Conservation (phyloP, 2,797 vertebrate species). For the Coreius guichenoti region DNA sequence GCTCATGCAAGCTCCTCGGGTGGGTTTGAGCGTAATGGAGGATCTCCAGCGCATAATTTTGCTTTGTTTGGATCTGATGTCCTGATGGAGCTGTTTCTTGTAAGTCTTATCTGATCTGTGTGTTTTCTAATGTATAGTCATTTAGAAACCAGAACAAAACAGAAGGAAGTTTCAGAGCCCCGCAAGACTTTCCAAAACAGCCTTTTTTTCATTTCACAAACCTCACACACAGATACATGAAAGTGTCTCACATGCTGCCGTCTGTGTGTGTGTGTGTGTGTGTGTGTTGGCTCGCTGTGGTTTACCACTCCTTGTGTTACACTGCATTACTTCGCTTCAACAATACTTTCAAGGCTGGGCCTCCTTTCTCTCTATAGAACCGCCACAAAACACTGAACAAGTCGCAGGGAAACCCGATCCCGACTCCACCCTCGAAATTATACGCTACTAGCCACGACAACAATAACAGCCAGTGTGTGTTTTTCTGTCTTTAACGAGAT, state of each 20-base stretch:
- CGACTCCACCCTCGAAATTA: slow-evolving; percentile 82
- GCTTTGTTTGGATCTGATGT: slow-evolving; percentile 16
- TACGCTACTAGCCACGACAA: slow-evolving; percentile 76
- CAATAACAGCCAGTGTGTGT: slow-evolving; percentile 76
- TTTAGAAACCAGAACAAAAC: slow-evolving; percentile 20
- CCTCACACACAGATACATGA: slow-evolving; percentile 30
- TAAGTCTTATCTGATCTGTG: slow-evolving; percentile 5
- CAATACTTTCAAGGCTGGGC: slow-evolving; percentile 65
- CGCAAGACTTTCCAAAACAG: slow-evolving; percentile 22
- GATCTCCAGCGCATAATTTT: background rate
- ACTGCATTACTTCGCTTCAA: slow-evolving; percentile 78
- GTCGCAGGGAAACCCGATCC: slow-evolving; percentile 78
- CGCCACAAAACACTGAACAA: slow-evolving; percentile 74
- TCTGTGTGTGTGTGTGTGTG: slow-evolving; percentile 45
- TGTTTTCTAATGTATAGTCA: slow-evolving; percentile 18
- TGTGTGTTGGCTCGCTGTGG: slow-evolving; percentile 65
- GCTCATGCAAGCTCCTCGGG: background rate
- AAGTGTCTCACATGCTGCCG: slow-evolving; percentile 5
- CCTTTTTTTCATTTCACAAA: background rate
- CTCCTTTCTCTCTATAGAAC: slow-evolving; percentile 63
- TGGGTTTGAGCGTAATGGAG: background rate
- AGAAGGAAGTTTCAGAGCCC: background rate
- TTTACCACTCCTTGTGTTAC: slow-evolving; percentile 83
- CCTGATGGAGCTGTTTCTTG: background rate
- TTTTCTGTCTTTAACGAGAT: slow-evolving; percentile 56